Evolutionary conservation across 1,140 invertebrate genomes (phyloP).

Genomic region (Tigriopus japonicus): DNA sequence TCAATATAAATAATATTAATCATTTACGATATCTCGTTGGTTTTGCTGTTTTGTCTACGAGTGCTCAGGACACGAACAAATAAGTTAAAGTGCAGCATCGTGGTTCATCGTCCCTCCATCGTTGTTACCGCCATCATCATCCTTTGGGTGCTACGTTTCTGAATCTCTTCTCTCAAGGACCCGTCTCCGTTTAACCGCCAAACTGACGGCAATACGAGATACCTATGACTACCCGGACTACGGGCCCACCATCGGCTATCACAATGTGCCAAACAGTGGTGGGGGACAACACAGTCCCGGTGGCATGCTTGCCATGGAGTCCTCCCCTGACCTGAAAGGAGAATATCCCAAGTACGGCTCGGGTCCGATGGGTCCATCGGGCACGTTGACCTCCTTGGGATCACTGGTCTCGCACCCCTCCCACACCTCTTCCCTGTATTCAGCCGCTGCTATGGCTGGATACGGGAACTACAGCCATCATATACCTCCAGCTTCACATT

Average conservation of each 20-base stretch:
- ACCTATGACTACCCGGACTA: slow-evolving; percentile 15
- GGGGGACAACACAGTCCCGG: slow-evolving; percentile 16
- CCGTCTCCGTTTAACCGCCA: slow-evolving; percentile 20
- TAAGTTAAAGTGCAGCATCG: not conserved
- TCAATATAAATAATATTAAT: too few species aligned
- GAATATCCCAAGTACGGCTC: slow-evolving; percentile 23
- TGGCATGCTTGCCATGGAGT: slow-evolving; percentile 19
- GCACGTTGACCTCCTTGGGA: not conserved
- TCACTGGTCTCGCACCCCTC: slow-evolving; percentile 18
- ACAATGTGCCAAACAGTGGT: slow-evolving; percentile 17
- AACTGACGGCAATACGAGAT: slow-evolving; percentile 25
- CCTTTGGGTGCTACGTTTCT: not conserved
- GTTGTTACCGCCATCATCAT: not conserved
- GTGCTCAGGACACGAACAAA: not conserved
- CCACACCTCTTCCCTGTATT: slow-evolving; percentile 18
- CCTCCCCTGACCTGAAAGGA: slow-evolving; percentile 17
- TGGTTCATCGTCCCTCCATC: not conserved
- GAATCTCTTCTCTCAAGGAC: not conserved
- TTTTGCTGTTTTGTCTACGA: not conserved
- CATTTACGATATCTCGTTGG: not conserved
- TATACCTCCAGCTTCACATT: slow-evolving; percentile 19
- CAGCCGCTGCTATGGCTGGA: slow-evolving; percentile 10
- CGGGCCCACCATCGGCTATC: slow-evolving; percentile 20
- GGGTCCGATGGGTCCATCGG: not conserved
- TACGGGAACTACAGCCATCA: slow-evolving; percentile 17